Base-by-base conservation (phyloP, 2,113 vertebrate species). In the Oryzias woworae region DNA sequence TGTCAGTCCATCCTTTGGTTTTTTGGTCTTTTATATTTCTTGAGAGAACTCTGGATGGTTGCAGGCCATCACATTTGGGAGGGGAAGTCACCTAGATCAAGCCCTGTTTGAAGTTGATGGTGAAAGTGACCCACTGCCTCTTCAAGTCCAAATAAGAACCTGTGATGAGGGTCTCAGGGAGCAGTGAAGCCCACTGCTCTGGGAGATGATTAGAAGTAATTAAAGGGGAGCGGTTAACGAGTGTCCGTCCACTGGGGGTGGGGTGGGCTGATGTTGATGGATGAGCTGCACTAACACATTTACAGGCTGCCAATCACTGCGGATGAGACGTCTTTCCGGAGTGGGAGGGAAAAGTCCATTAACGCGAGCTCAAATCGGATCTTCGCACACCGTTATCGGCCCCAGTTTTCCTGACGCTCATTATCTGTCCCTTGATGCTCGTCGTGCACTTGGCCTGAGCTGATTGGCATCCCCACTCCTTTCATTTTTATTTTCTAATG, bases 271-370 rank as follows among this genome's bases (percentile, higher is more conserved):
- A 87, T 85, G 88, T 77, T 86, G 90, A 91, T 90, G 85, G 89
- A 93, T 91, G 81, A 83, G 76, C 75, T 22, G 49, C 76, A 78
- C 87, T 87, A 86, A 78, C 81, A 56, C 85, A 80, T 85, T 91
- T 89, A 87, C 70, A 62, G 88, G 45, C 84, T 89, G 89, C 86
- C 91, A 90, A 90, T 92, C 92, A 90, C 65, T 54, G 80, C 69
- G 69, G 84, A 83, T 84, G 79, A 90, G 87, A 86, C 82, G 84
- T 65, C 83, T 86, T 91, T 92, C 91, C 87, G 90, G 91, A 88
- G 87, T 84, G 58, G 75, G 85, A 88, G 90, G 89, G 85, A 86
- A 84, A 85, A 74, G 84, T 90, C 90, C 92, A 92, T 92, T 92
- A 92, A 90, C 75, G 56, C 72, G 45, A 69, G 62, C 84, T 86